Evolutionary conservation across 2,797 vertebrate species (phyloP).

Genomic region (Gorsachius magnificus): DNA sequence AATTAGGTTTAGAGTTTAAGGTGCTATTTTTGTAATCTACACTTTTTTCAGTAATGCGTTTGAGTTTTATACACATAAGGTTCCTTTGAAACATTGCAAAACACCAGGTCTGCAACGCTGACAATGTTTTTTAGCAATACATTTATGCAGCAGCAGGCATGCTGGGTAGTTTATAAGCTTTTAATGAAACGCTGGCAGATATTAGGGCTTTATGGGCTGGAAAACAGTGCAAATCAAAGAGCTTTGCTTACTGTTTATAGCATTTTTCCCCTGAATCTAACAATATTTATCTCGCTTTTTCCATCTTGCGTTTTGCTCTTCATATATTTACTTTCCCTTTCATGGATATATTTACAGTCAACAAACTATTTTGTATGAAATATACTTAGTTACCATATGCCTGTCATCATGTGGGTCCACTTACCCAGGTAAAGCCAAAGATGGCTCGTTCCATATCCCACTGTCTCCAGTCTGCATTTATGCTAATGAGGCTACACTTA

Average conservation of each 20-base stretch:
- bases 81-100: slow-evolving; percentile 47
- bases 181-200: slow-evolving; percentile 69
- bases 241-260: slow-evolving; percentile 75
- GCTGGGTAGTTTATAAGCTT: slow-evolving; percentile 57
- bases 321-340: slow-evolving; percentile 75
- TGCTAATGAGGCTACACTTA: background rate
- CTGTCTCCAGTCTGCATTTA: background rate
- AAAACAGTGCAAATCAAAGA: slow-evolving; percentile 77
- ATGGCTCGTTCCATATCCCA: background rate
- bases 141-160: slow-evolving; percentile 49
- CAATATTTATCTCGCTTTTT: slow-evolving; percentile 69
- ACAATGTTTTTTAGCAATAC: slow-evolving; percentile 49
- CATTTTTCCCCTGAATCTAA: slow-evolving; percentile 62
- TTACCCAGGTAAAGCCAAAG: background rate
- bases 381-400: background rate
- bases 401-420: background rate
- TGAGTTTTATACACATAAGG: slow-evolving; percentile 48
- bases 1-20: slow-evolving; percentile 25
- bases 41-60: background rate
- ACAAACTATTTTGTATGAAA: background rate
- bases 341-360: background rate
- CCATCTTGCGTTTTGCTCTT: slow-evolving; percentile 60
- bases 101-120: background rate
- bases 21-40: slow-evolving; percentile 28
- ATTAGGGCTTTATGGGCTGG: slow-evolving; percentile 77